Evolutionary conservation across 2,113 vertebrate genomes (phyloP), one percentile per base, ranked within the genome.

Genomic region (Sigmodon hispidus): DNA sequence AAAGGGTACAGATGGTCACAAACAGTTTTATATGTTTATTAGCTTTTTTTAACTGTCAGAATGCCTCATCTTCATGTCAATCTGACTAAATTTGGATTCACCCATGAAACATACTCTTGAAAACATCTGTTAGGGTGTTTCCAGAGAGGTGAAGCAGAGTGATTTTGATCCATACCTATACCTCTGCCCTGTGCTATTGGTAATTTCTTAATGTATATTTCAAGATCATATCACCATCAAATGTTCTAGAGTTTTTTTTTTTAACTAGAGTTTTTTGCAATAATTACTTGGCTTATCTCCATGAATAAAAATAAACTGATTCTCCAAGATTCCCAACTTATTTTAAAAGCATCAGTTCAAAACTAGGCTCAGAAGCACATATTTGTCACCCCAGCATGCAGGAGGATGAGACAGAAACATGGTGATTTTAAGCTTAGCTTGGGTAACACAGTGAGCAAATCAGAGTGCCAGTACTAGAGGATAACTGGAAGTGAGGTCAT

Each of bases 131-230:
- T 15, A 57, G 24, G 67, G 50, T 72, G 36, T 72, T 57, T 43
- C 67, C 50, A 73, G 67, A 29, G 69, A 73, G 50, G 36, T 12
- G 57, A 43, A 29, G 17, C 26, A 73, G 69, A 29, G 24, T 69
- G 67, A 12, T 61, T 94, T 8, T 67, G 70, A 69, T 55, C 61
- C 36, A 80, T 55, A 8, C 13, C 24, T 34, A 93, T 40, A 36
- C 4, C 36, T 92, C n/a, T 77, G 48, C 9, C 26, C 75, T 80
- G 52, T 90, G 55, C 70, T 40, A 48, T 24, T 21, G 10, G 40
- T 59, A 22, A 73, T 85, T 93, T 89, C 55, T 12, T 91, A 81
- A 63, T 67, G 50, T 57, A 3, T 16, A 43, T 90, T 92, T 96
- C 55, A 77, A 83, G 55, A 73, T 73, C 26, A 73, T 9, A 52